These are phyloP conservation scores for Clavelina lepadiformis DNA, from an alignment of 23 tunicate genomes.

Conservation along the genomic window DNA sequence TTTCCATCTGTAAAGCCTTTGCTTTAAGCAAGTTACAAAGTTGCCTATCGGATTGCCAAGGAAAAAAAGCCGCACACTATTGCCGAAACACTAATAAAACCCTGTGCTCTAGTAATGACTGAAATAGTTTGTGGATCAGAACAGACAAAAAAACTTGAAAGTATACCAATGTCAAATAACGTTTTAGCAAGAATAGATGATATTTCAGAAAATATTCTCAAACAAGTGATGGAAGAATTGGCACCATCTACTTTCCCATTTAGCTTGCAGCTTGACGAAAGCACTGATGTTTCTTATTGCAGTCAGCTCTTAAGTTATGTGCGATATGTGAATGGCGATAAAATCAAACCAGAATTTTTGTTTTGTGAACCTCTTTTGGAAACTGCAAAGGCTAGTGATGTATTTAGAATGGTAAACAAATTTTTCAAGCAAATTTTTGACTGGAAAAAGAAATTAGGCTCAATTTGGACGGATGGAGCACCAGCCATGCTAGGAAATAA, in stretches of 20 bases:
- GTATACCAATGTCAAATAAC: constrained; percentile 31
- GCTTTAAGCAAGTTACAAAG: constrained; percentile 21
- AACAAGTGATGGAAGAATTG: constrained; percentile 35
- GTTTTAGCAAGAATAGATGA: constrained; percentile 27
- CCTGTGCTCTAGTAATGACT: constrained; percentile 23
- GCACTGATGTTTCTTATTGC: constrained; percentile 22
- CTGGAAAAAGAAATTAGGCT: constrained; percentile 29
- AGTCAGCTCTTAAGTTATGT: constrained; percentile 29
- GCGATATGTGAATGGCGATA: constrained; percentile 31
- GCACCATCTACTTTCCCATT: constrained; percentile 14
- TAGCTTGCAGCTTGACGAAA: constrained; percentile 47
- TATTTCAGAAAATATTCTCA: constrained; percentile 26
- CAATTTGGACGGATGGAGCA: constrained; percentile 43
- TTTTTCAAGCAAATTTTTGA: constrained; percentile 38
- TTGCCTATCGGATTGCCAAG: constrained; percentile 38
- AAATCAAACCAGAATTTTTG: constrained; percentile 39
- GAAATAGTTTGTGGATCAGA: constrained; percentile 23
- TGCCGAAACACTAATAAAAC: constrained; percentile 27
- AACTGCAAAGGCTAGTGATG: constrained; percentile 36
- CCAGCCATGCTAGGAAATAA: constrained; percentile 40
- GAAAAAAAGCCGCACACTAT: constrained; percentile 16
- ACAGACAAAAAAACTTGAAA: constrained; percentile 19
- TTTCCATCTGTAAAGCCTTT: constrained; percentile 33
- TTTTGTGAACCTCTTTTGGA: constrained; percentile 39
- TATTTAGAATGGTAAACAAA: constrained; percentile 14